Base-by-base conservation (phyloP, 2,113 vertebrate species). In the Jaculus jaculus region DNA sequence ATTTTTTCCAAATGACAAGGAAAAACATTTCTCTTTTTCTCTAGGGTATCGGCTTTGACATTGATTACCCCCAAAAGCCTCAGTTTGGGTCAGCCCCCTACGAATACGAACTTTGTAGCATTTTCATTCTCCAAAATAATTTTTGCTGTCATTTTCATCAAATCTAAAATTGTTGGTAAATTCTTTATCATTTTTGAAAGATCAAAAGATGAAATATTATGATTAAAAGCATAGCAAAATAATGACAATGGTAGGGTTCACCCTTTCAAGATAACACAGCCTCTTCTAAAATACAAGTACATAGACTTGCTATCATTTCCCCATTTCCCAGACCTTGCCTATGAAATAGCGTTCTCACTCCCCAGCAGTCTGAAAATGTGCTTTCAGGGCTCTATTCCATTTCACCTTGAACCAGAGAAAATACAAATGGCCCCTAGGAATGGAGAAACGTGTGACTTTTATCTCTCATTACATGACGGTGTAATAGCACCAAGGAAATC, bases 321-420 rank as follows among this genome's bases (percentile, higher is more conserved):
- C 68, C 21, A 68, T 80, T 84, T 77, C 16, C 72, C 68, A 95
- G 47, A 17, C 39, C 47, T 73, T 23, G 77, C 18, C 34, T 72
- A n/a, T 42, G 37, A 91, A 85, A 85, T 69, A 63, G 58, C 30
- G 30, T 71, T 15, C n/a, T 85, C 20, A 54, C 32, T 80, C 68
- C 10, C 28, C 32, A 61, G 32, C 37, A 68, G 0, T 63, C 77
- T 90, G 81, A 77, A 84, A 79, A 65, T 21, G 63, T 65, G 47
- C 84, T 54, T 81, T 42, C 30, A 78, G 21, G 90, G 13, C 8
- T 78, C 16, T 28, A 23, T 84, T 84, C 84, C 79, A 21, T 78
- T 78, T 90, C 66, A 10, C 47, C 89, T 94, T 90, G 75, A 93
- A 72, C 61, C 26, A 7, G 87, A 47, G 47, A 34, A 85, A 94